Conservation (phyloP, 1,140 invertebrate species). For the Leptopilina boulardi region DNA sequence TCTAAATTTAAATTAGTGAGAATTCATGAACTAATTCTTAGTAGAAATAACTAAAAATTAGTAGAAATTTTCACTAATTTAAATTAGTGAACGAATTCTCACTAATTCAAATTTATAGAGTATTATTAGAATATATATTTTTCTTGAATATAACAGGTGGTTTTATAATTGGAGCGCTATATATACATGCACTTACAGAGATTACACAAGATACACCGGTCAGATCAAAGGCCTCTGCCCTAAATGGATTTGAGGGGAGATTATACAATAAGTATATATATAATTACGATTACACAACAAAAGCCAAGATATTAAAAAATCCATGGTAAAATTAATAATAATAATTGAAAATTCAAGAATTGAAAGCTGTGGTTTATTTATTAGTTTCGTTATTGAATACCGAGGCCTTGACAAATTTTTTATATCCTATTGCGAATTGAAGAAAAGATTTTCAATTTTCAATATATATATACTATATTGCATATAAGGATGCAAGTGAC, state of each 20-base stretch:
- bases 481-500: constrained; percentile 19
- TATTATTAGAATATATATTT: background rate
- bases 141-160: background rate
- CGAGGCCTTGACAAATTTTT: background rate
- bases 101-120: too few relatives aligned
- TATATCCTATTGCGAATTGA: background rate
- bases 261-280: background rate
- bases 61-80: too few relatives aligned
- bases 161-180: background rate
- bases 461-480: too few relatives aligned
- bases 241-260: background rate
- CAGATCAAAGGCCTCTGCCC: constrained; percentile 19
- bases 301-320: background rate
- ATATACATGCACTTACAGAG: background rate
- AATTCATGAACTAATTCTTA: too few relatives aligned
- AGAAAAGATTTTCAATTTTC: constrained; percentile 32
- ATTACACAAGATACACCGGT: background rate
- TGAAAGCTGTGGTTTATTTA: background rate
- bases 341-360: background rate
- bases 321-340: background rate
- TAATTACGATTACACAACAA: constrained; percentile 3
- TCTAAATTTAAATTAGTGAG: too few relatives aligned
- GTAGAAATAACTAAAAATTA: too few relatives aligned
- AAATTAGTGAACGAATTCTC: too few relatives aligned
- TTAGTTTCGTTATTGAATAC: background rate